phyloP scores from a whole-genome alignment of 2,888 invertebrate genomes.

The Orgyia antiqua region DNA sequence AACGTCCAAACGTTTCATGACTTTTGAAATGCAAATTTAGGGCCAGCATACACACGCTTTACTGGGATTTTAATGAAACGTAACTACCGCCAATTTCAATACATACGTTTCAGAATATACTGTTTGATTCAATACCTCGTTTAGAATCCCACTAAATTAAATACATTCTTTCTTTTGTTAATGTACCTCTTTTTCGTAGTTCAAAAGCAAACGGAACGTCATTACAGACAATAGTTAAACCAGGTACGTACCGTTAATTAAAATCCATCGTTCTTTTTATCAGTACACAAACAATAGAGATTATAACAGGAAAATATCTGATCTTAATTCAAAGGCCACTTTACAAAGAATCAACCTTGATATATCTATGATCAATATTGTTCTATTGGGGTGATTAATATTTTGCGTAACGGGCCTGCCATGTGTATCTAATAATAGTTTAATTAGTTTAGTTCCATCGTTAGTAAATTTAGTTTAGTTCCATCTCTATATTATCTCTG shows the following conservation, averaged over 20 bases:
- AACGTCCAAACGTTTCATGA: too few species aligned
- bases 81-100: too few species aligned
- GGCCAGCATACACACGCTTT: too few species aligned
- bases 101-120: too few species aligned
- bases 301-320: slow-evolving; percentile 22
- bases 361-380: slow-evolving; percentile 1
- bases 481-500: too few species aligned
- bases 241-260: slow-evolving; percentile 19
- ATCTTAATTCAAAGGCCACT: slow-evolving; percentile 9
- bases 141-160: too few species aligned
- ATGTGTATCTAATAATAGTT: too few species aligned
- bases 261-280: slow-evolving; percentile 11
- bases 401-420: slow-evolving; percentile 1
- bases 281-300: slow-evolving; percentile 8
- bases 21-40: too few species aligned
- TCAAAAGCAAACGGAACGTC: slow-evolving; percentile 11
- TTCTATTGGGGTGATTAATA: slow-evolving; percentile 8
- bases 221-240: slow-evolving; percentile 9
- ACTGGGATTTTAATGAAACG: too few species aligned
- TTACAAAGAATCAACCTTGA: slow-evolving; percentile 8
- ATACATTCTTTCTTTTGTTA: too few species aligned
- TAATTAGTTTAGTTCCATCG: too few species aligned
- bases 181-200: neutral
- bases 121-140: neutral
- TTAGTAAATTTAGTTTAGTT: too few species aligned